phyloP scores from a whole-genome alignment of 2,888 invertebrate species.

The Orthonevra nobilis region DNA sequence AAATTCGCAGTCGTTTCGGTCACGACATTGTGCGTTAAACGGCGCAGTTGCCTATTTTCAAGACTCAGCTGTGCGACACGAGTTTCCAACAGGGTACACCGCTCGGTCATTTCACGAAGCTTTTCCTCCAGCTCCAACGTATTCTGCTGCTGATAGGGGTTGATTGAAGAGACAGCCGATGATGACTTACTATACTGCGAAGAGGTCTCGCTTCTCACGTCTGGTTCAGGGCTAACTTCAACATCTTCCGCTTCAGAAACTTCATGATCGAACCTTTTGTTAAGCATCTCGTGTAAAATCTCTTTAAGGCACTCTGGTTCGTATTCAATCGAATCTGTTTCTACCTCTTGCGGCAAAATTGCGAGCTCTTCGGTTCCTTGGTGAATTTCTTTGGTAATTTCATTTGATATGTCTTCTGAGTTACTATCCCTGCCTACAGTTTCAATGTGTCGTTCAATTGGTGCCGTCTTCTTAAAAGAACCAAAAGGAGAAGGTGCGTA shows the following conservation, averaged over 20 bases:
- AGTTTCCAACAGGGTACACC: slow-evolving; percentile 77
- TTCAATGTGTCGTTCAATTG: slow-evolving; percentile 77
- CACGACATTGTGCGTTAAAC: slow-evolving; percentile 75
- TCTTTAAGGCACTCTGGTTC: slow-evolving; percentile 46
- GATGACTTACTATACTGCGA: slow-evolving; percentile 78
- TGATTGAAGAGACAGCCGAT: slow-evolving; percentile 71
- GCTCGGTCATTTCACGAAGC: slow-evolving; percentile 75
- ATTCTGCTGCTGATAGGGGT: slow-evolving; percentile 32
- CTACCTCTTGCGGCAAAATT: slow-evolving; percentile 54
- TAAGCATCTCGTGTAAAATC: slow-evolving; percentile 37
- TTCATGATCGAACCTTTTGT: slow-evolving; percentile 48
- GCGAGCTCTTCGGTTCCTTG: slow-evolving; percentile 70
- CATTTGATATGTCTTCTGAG: slow-evolving; percentile 63
- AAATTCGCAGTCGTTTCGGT: slow-evolving; percentile 74
- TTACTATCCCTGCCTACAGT: too few species aligned
- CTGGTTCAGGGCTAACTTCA: slow-evolving; percentile 57
- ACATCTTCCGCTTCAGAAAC: slow-evolving; percentile 20
- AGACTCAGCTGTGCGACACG: slow-evolving; percentile 77
- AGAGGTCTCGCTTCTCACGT: slow-evolving; percentile 76
- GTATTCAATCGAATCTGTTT: slow-evolving; percentile 56
- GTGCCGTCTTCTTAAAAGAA: slow-evolving; percentile 74
- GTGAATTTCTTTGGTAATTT: slow-evolving; percentile 28
- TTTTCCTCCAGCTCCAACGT: slow-evolving; percentile 73
- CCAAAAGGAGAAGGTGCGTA: slow-evolving; percentile 84
- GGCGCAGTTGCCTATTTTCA: slow-evolving; percentile 77